Evolutionary conservation across 2,113 vertebrate genomes (phyloP), one percentile per base, ranked within the genome.

Genomic region (Nesospiza acunhae): DNA sequence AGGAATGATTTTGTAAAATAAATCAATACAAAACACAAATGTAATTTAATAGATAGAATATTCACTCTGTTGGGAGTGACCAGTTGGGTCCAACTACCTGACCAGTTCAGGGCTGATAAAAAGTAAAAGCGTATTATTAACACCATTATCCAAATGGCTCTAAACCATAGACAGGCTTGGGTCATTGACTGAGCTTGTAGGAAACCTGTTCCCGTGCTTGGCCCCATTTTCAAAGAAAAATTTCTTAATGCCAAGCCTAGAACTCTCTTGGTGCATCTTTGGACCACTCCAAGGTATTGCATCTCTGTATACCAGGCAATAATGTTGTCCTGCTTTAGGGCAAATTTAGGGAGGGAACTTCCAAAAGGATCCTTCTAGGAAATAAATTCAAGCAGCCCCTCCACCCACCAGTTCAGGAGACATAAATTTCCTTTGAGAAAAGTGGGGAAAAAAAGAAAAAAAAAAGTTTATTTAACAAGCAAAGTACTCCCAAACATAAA

Each of bases 351-450:
- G 13, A 27, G 7, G 31, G 13, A 63, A 41, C 10, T 41, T 63
- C 35, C 35, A 63, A 26, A 62, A 22, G 2, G 2, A 16, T 77
- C 6, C 35, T 10, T 19, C 35, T 26, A 50, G 44, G 26, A 41
- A 63, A 14, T 2, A 78, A 41, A 63, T 42, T 78, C 18, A 63
- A 28, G 59, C 0, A 0, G 8, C 4, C 3, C 17, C 4, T 33
- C 5, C 2, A 4, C 17, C 5, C 22, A 33, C 13, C 18, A 42
- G 37, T 28, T 27, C 5, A 17, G 59, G 24, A 39, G 59, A 19
- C 8, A 42, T 42, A 52, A 41, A 52, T n/a, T 17, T 63, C 6
- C 19, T n/a, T 42, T 0, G 5, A 63, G 30, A 20, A 52, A 78
- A n/a, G 18, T 13, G 6, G 41, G 58, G 15, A 35, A 24, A n/a